Evolutionary conservation across 2,888 invertebrate genomes (phyloP).

Genomic region (Xanthia icteritia): DNA sequence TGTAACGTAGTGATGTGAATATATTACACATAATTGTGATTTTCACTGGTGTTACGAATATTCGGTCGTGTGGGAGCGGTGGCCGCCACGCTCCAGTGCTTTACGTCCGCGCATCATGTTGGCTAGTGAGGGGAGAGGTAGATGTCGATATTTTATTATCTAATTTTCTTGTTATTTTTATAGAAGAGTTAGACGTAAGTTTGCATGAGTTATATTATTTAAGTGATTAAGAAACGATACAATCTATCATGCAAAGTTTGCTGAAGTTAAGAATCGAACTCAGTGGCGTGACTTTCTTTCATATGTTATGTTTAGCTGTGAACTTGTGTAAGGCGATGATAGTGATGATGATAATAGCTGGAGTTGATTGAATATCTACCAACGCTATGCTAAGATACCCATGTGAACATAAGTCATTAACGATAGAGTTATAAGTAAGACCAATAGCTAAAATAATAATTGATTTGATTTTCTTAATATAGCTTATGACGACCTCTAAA

Average conservation of each 20-base stretch:
- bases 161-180: neutral
- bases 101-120: conserved; percentile 57
- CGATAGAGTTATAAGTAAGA: neutral
- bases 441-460: neutral
- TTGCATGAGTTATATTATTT: no score
- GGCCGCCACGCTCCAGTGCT: conserved; percentile 73
- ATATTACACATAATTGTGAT: conserved; percentile 69
- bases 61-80: conserved; percentile 69
- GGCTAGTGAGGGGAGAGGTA: conserved; percentile 60
- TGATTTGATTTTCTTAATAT: neutral
- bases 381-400: neutral
- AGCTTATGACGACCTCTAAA: neutral
- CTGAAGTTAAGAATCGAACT: neutral
- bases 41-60: conserved; percentile 76
- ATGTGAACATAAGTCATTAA: neutral
- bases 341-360: neutral
- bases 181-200: no score
- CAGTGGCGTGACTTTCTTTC: neutral
- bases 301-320: neutral
- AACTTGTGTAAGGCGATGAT: neutral
- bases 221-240: neutral
- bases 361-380: neutral
- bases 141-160: conserved; percentile 41
- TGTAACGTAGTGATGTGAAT: conserved; percentile 65
- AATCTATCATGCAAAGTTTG: neutral